These are phyloP conservation scores for Zapornia atra DNA, from an alignment of 2,113 vertebrate genomes.

Conservation along the genomic window DNA sequence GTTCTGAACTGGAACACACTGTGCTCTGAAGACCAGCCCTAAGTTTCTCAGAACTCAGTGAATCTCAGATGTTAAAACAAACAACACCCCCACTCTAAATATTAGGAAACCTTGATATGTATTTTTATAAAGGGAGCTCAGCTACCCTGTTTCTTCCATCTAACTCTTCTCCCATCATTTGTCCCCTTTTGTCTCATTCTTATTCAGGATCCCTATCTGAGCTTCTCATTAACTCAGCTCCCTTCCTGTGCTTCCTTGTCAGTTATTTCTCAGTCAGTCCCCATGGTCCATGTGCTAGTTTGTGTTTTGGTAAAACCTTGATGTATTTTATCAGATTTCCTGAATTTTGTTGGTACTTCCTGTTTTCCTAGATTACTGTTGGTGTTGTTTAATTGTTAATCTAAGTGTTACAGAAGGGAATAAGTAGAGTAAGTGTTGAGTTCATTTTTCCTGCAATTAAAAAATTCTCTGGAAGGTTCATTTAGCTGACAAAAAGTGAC, in stretches of 20 bases:
- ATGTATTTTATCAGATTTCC: background rate
- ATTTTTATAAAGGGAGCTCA: background rate
- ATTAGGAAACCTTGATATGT: background rate
- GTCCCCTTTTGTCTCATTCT: background rate
- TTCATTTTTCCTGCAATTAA: background rate
- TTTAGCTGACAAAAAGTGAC: background rate
- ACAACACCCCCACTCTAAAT: fast-evolving
- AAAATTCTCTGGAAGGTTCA: background rate
- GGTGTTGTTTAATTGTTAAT: background rate
- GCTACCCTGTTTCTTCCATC: background rate
- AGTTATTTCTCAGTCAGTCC: background rate
- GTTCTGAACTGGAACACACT: background rate
- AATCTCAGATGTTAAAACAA: background rate
- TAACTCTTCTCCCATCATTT: background rate
- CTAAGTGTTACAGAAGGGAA: background rate
- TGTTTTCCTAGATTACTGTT: background rate
- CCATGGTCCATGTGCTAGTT: background rate
- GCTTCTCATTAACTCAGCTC: background rate
- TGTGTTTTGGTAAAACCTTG: background rate
- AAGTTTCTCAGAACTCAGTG: background rate
- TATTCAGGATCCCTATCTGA: background rate
- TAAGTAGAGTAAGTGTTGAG: background rate
- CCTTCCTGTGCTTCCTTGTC: background rate
- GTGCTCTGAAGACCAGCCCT: background rate
- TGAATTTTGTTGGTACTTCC: background rate